Evolutionary conservation across 64 coral and sea anemone genomes (phyloP).

Genomic region (Catalaphyllia jardinei): DNA sequence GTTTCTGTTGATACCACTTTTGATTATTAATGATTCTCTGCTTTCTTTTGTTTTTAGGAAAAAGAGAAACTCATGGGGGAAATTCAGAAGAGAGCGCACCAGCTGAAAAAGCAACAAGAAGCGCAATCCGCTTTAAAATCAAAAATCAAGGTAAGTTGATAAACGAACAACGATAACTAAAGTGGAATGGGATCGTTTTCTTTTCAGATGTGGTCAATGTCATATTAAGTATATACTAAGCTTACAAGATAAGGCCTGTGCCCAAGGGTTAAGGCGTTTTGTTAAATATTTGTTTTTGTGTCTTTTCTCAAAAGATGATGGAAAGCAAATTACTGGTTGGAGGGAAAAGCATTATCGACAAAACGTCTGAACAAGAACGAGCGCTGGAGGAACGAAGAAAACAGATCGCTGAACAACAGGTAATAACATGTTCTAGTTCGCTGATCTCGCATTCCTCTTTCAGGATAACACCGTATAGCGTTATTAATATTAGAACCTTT

Average conservation of each 20-base stretch:
- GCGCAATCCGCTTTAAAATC: conserved; percentile 65
- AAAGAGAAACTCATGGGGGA: conserved; percentile 84
- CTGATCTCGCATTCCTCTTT: too few species aligned
- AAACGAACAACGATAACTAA: too few species aligned
- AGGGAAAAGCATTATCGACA: conserved; percentile 95
- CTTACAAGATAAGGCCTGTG: too few species aligned
- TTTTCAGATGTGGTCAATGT: too few species aligned
- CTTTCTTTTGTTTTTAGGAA: conserved; percentile 55
- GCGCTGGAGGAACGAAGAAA: conserved; percentile 80
- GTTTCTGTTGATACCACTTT: not conserved
- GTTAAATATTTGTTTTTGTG: not conserved
- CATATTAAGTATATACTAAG: too few species aligned
- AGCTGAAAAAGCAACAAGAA: conserved; percentile 87
- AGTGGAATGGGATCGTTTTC: too few species aligned
- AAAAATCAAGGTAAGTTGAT: conserved; percentile 90
- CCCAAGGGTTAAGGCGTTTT: not conserved
- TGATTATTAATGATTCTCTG: too few species aligned
- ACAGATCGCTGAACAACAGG: conserved; percentile 93
- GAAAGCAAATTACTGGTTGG: conserved; percentile 93
- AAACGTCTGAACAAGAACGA: conserved; percentile 94
- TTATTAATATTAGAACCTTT: too few species aligned
- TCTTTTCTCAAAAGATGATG: conserved; percentile 74
- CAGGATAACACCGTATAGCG: too few species aligned
- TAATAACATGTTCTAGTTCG: too few species aligned
- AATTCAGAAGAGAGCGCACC: conserved; percentile 85